Percentiles rank a stretch among this genome's conserved stretches.
phyloP scores from a whole-genome alignment of 1,140 invertebrate genomes.

The Teleopsis dalmanni region DNA sequence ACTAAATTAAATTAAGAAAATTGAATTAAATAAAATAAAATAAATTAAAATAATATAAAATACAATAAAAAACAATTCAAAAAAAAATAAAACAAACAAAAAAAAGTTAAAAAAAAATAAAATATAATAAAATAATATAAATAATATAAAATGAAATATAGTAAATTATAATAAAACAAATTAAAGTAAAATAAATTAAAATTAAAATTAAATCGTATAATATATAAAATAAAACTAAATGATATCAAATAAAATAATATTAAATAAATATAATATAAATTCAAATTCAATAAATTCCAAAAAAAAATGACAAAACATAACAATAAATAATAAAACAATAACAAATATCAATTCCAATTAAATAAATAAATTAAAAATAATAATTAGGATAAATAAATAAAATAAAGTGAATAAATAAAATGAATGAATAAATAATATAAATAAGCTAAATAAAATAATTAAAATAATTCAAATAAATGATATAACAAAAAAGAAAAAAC shows the following conservation, averaged over 20 bases:
- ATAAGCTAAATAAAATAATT: not conserved
- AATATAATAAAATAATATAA: not conserved
- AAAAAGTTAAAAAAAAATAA: not conserved
- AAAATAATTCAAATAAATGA: not conserved
- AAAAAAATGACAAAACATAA: not conserved
- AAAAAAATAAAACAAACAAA: not conserved
- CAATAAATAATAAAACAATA: not conserved
- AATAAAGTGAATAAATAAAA: not conserved
- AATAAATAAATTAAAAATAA: not conserved
- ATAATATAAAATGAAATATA: slow-evolving; percentile 3
- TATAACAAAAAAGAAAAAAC: not conserved
- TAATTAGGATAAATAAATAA: slow-evolving; percentile 1
- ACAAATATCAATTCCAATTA: not conserved
- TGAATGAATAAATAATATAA: not conserved
- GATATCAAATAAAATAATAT: not conserved
- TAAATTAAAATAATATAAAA: slow-evolving; percentile 1
- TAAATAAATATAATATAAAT: too few species aligned
- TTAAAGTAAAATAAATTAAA: not conserved
- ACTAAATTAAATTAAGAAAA: not conserved
- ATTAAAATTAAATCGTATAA: not conserved
- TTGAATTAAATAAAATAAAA: not conserved
- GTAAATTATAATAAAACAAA: not conserved
- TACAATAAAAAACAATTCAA: not conserved
- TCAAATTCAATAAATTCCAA: not conserved
- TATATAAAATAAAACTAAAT: not conserved